Conservation (phyloP, 2,113 vertebrate genomes). For the Aphyosemion australe region DNA sequence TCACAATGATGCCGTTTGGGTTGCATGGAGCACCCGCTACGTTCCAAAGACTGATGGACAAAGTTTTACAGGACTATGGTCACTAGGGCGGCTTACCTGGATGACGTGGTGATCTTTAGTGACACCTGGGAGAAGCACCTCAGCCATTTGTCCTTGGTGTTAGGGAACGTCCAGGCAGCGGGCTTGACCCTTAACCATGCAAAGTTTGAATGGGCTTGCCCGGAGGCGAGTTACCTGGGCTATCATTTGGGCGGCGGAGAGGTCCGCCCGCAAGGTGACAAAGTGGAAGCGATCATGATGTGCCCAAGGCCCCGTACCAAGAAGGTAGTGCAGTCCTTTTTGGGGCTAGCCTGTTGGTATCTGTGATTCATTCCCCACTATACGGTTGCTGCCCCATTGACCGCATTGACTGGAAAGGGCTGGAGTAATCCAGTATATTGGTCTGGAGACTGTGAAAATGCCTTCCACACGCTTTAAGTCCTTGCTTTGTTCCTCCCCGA, state of each 20-base stretch:
- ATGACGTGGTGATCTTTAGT: no score
- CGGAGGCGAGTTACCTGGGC: not conserved
- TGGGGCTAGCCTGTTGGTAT: not conserved
- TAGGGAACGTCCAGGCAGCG: no score
- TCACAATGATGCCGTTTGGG: not conserved
- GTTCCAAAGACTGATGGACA: not conserved
- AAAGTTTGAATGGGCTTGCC: slow-evolving; percentile 17
- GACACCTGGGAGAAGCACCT: no score
- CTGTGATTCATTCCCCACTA: not conserved
- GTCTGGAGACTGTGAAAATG: no score
- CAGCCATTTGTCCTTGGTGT: no score
- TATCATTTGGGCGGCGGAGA: slow-evolving; percentile 1
- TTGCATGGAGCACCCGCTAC: not conserved
- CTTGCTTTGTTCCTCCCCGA: no score
- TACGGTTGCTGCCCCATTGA: not conserved
- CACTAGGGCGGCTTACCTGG: not conserved
- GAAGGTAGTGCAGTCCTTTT: not conserved
- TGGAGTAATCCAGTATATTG: no score
- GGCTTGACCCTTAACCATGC: no score
- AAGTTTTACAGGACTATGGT: not conserved
- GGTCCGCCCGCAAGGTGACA: slow-evolving; percentile 10
- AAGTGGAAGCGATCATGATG: slow-evolving; percentile 9
- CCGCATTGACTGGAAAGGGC: not conserved
- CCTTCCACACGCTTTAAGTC: no score
- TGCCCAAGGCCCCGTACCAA: not conserved